Conservation (phyloP, 92 coral and sea anemone species). For the Hydrozoanthus gracilis region DNA sequence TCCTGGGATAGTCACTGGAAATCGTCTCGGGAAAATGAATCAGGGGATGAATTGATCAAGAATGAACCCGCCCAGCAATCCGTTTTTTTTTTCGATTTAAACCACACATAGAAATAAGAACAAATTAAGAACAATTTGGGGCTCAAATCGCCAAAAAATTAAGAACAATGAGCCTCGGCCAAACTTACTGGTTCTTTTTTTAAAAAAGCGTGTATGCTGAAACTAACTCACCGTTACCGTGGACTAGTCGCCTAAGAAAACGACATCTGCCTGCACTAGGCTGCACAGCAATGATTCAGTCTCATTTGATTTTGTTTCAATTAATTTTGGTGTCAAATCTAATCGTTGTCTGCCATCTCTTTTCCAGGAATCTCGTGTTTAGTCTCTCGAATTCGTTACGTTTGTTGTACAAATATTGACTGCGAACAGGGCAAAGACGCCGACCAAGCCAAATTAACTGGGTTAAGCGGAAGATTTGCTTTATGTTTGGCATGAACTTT, state of each 20-base stretch:
- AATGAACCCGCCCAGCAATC: too few relatives aligned
- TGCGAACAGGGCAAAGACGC: neutral
- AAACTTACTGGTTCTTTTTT: too few relatives aligned
- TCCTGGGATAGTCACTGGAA: too few relatives aligned
- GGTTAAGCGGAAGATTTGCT: neutral
- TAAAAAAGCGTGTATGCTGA: too few relatives aligned
- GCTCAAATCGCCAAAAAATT: too few relatives aligned
- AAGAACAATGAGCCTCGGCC: too few relatives aligned
- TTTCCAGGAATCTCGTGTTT: neutral
- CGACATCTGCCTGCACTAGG: constrained; percentile 12
- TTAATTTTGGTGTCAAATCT: neutral
- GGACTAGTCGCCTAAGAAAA: neutral
- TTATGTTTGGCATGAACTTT: constrained; percentile 34
- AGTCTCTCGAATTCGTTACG: neutral
- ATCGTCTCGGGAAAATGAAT: too few relatives aligned
- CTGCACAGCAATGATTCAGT: neutral
- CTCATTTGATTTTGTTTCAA: neutral
- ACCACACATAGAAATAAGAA: too few relatives aligned
- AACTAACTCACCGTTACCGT: constrained; percentile 10
- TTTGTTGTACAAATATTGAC: neutral
- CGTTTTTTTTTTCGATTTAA: too few relatives aligned
- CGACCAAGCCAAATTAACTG: neutral
- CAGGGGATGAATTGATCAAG: too few relatives aligned
- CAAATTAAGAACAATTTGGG: too few relatives aligned
- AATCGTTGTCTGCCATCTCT: neutral